Evolutionary conservation across 2,797 vertebrate genomes (phyloP).

Genomic region (Pteropus rufus): DNA sequence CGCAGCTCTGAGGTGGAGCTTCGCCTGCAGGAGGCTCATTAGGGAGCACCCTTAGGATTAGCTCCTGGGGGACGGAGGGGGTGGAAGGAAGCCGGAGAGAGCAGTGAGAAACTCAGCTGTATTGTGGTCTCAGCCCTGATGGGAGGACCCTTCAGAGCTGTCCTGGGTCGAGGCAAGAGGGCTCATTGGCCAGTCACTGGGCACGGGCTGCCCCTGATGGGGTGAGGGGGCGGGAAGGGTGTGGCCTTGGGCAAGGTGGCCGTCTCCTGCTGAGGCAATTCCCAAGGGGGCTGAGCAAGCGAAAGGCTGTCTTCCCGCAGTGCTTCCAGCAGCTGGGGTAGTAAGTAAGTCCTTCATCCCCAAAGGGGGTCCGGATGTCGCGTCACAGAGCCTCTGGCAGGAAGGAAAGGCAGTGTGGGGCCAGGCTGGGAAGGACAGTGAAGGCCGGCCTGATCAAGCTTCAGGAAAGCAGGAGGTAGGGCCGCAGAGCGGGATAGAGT

Average conservation of each 20-base stretch:
- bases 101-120: neutral
- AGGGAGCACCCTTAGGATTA: neutral
- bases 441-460: neutral
- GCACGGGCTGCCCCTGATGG: neutral
- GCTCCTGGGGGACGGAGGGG: neutral
- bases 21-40: no score
- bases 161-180: neutral
- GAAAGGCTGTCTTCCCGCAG: neutral
- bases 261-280: neutral
- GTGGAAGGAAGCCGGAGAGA: neutral
- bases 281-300: neutral
- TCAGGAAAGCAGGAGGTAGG: rapidly evolving
- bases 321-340: neutral
- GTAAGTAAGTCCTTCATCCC: neutral
- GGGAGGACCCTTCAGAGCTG: neutral
- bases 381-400: neutral
- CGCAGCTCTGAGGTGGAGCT: neutral
- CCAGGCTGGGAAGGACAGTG: neutral
- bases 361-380: neutral
- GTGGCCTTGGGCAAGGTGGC: neutral
- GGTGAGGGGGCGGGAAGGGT: neutral
- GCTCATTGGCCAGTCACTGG: neutral
- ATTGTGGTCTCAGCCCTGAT: neutral
- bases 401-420: neutral
- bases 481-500: neutral